A percentile compares a stretch with the other conserved stretches of the same genome.
phyloP scores from a whole-genome alignment of 1,140 invertebrate genomes.

The Rhopalosiphum padi region DNA sequence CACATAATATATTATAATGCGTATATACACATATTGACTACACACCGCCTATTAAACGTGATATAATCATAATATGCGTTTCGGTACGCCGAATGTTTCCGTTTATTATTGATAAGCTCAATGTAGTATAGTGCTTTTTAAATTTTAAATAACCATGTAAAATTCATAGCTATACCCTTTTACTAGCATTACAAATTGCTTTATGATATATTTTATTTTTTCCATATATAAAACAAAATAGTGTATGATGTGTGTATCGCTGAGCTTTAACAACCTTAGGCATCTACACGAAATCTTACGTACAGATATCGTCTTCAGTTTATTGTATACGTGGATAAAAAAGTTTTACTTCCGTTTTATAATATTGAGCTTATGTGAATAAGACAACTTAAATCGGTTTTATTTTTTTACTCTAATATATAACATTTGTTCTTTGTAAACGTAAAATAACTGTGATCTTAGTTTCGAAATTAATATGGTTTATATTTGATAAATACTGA shows the following conservation, averaged over 20 bases:
- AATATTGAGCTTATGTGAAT: neutral
- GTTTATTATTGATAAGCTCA: neutral
- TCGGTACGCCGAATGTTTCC: neutral
- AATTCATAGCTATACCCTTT: neutral
- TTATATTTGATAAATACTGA: neutral
- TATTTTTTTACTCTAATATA: neutral
- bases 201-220: neutral
- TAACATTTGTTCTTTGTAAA: neutral
- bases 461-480: neutral
- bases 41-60: neutral
- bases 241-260: neutral
- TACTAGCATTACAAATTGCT: neutral
- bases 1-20: neutral
- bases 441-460: neutral
- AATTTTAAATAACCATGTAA: conserved; percentile 20
- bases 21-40: no score
- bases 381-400: neutral
- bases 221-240: neutral
- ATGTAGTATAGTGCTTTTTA: neutral
- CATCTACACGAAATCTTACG: neutral
- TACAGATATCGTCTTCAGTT: neutral
- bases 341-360: neutral
- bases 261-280: neutral
- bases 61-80: neutral
- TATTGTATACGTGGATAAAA: neutral